These are phyloP conservation scores for Lagorchestes hirsutus DNA, from an alignment of 2,797 vertebrate species.

Conservation along the genomic window DNA sequence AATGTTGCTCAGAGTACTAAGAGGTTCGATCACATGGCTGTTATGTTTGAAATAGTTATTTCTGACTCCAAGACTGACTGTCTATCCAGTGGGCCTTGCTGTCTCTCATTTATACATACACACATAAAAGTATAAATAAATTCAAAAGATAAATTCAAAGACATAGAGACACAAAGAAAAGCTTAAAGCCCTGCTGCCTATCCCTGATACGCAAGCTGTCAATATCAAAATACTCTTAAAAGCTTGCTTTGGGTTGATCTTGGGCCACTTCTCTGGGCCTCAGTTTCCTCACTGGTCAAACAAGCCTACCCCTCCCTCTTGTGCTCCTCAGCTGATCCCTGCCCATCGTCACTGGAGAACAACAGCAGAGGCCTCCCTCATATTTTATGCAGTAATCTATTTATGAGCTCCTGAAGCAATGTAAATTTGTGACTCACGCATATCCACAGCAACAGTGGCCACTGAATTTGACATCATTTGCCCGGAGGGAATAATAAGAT, in stretches of 20 bases:
- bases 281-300: neutral
- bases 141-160: neutral
- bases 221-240: conserved; percentile 63
- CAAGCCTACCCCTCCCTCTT: neutral
- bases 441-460: conserved; percentile 69
- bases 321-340: conserved; percentile 23
- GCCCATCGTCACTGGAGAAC: conserved; percentile 29
- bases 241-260: conserved; percentile 47
- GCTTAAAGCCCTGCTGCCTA: neutral
- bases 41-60: neutral
- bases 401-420: conserved; percentile 67
- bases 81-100: neutral
- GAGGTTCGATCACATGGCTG: neutral
- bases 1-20: neutral
- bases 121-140: neutral
- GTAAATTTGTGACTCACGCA: conserved; percentile 70
- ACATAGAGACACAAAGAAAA: neutral
- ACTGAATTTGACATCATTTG: conserved; percentile 72
- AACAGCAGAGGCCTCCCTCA: conserved; percentile 55
- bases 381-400: conserved; percentile 58
- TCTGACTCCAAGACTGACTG: neutral
- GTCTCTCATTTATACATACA: neutral
- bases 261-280: neutral
- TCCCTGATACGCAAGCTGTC: conserved; percentile 50
- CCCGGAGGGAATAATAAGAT: conserved; percentile 62